Evolutionary conservation across 1,140 invertebrate species (phyloP), one percentile per base, ranked within the genome.

Genomic region (Bombus confusus): DNA sequence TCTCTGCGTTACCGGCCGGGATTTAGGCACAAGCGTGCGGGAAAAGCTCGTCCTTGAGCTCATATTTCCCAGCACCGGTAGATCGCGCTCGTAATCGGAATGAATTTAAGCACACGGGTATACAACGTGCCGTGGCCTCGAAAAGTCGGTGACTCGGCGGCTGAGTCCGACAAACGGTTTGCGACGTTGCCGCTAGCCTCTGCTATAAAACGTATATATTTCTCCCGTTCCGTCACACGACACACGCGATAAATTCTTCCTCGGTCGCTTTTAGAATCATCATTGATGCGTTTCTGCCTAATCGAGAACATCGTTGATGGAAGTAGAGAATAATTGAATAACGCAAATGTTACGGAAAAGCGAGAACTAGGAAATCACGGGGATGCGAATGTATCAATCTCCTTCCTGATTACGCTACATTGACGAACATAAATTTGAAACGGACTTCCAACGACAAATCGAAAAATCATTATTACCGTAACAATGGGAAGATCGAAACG

Each of bases 121-220:
- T 82, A 71, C 69, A 31, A 74, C 74, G 74, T 80, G 66, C 57
- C 83, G 92, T 95, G 94, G 94, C 94, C 94, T 95, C 94, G 94
- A 95, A 94, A 95, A 95, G 94, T 95, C 94, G 94, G 94, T 95
- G 94, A 95, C 94, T 95, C 92, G 92, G 85, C 85, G 86, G 86
- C 90, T 74, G 89, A 90, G 91, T 87, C 90, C 91, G 90, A 92
- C 90, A 89, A 92, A 91, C 88, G 78, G 88, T 84, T 81, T 91
- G 93, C 94, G 89, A 92, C 89, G 94, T 95, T 94, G 93, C 94
- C 93, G 89, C 86, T 91, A 91, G 81, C 72, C 89, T 76, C 72
- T 25, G 47, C 57, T 86, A 78, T 72, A 88, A 88, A 79, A 68
- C 71, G 81, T 87, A 86, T 83, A 75, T 89, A 87, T 87, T 87